Evolutionary conservation across 1,140 invertebrate species (phyloP).

Genomic region (Laupala kohalensis): DNA sequence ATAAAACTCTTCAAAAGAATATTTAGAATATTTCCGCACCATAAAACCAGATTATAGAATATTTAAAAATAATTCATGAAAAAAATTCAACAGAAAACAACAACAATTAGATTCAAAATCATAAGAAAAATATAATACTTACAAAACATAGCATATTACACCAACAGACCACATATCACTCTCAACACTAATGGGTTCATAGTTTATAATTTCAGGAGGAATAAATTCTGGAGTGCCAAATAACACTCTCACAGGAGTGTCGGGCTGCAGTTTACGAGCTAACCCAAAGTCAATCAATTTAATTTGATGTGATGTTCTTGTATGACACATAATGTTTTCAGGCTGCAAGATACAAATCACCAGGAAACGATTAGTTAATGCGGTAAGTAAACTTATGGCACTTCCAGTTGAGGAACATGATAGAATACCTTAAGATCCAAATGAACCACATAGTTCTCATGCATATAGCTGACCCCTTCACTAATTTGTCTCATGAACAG

Average conservation of each 20-base stretch:
- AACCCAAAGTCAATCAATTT: conserved; percentile 89
- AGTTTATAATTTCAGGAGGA: conserved; percentile 85
- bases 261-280: conserved; percentile 59
- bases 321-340: conserved; percentile 85
- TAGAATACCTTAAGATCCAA: conserved; percentile 64
- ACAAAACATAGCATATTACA: conserved; percentile 88
- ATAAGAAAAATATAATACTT: conserved; percentile 32
- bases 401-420: not conserved
- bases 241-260: conserved; percentile 57
- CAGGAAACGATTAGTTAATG: not conserved
- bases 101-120: not conserved
- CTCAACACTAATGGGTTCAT: conserved; percentile 69
- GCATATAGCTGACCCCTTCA: conserved; percentile 81
- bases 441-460: conserved; percentile 71
- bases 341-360: conserved; percentile 37
- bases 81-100: not conserved
- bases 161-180: conserved; percentile 93
- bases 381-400: not conserved
- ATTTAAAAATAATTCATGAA: no score
- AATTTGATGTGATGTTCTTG: conserved; percentile 63
- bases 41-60: no score
- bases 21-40: no score
- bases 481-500: conserved; percentile 87
- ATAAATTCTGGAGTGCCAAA: conserved; percentile 92
- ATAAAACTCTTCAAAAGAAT: no score